Evolutionary conservation across 37 sponge, comb jelly and placozoan species (phyloP).

Genomic region (Dysidea cf. avara): DNA sequence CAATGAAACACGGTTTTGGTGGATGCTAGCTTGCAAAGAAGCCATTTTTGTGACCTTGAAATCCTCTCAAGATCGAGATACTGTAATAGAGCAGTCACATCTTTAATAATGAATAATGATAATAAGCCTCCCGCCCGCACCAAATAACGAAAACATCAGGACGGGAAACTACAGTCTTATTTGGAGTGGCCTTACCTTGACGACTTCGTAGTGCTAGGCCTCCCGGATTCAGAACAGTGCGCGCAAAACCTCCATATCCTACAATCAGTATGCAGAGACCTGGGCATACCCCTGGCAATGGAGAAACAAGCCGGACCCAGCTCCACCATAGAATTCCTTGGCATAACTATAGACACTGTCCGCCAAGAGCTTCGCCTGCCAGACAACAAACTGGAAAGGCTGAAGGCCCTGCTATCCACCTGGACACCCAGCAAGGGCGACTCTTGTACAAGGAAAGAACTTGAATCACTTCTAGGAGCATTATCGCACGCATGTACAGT

Average conservation of each 20-base stretch:
- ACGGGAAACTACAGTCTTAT: too few species aligned
- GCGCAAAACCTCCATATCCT: slow-evolving; percentile 1
- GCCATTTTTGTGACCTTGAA: too few species aligned
- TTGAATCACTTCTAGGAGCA: slow-evolving; percentile 21
- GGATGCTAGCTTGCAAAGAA: too few species aligned
- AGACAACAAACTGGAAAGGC: slow-evolving; percentile 30
- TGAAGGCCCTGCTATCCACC: background rate
- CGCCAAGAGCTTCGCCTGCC: slow-evolving; percentile 32
- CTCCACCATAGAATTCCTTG: slow-evolving; percentile 17
- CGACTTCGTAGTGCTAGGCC: slow-evolving; percentile 37
- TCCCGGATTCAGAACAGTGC: slow-evolving; percentile 21
- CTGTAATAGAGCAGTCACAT: too few species aligned
- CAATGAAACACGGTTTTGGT: too few species aligned
- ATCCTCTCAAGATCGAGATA: too few species aligned
- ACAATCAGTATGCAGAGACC: background rate
- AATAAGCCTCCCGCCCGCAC: too few species aligned
- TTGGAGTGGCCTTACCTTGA: too few species aligned
- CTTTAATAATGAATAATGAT: too few species aligned
- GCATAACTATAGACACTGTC: slow-evolving; percentile 34
- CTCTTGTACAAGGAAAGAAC: slow-evolving; percentile 13
- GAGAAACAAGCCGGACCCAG: slow-evolving; percentile 54
- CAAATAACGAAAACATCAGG: too few species aligned
- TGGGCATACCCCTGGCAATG: slow-evolving; percentile 46
- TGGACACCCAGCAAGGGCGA: slow-evolving; percentile 20
- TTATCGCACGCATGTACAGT: slow-evolving; percentile 36